Percentiles rank a stretch among this genome's conserved stretches.
Evolutionary conservation across 2,797 vertebrate species (phyloP).

Genomic region (Oreochromis mossambicus): DNA sequence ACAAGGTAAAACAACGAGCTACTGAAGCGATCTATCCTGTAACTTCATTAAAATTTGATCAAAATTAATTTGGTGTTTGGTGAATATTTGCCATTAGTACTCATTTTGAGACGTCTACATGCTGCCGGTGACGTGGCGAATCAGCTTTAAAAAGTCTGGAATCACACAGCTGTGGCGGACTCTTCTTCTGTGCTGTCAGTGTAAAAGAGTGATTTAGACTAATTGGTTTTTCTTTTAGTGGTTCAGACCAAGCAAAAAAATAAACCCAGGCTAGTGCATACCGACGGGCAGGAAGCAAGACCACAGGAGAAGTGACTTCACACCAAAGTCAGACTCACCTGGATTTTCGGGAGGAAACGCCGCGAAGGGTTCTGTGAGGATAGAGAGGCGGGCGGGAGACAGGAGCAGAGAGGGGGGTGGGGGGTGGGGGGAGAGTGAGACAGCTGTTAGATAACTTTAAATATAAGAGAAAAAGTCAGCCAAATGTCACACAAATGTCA

Average conservation of each 20-base stretch:
- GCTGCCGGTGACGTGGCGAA: slow-evolving; percentile 2
- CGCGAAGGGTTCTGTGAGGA: slow-evolving; percentile 84
- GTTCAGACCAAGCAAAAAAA: slow-evolving; percentile 44
- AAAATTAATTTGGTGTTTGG: background rate
- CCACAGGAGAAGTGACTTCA: slow-evolving; percentile 54
- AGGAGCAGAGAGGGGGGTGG: background rate
- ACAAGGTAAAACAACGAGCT: slow-evolving; percentile 11
- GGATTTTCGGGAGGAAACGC: slow-evolving; percentile 87
- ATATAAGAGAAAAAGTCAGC: slow-evolving; percentile 50
- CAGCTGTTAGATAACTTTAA: slow-evolving; percentile 55
- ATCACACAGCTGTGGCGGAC: background rate
- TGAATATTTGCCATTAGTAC: background rate
- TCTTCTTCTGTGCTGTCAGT: background rate
- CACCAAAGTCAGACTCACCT: slow-evolving; percentile 70
- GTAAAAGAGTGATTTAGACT: background rate
- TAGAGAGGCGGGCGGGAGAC: slow-evolving; percentile 19
- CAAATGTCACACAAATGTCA: slow-evolving; percentile 73
- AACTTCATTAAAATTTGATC: background rate
- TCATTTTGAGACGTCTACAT: slow-evolving; percentile 15
- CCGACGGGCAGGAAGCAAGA: slow-evolving; percentile 63
- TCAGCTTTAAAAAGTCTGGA: slow-evolving; percentile 1
- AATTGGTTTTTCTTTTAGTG: background rate
- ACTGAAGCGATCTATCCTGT: background rate
- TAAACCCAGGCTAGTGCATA: slow-evolving; percentile 56
- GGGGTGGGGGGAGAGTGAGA: background rate